These are phyloP conservation scores for Zaprionus kolodkinae DNA, from an alignment of 1,140 invertebrate genomes.

Conservation along the genomic window DNA sequence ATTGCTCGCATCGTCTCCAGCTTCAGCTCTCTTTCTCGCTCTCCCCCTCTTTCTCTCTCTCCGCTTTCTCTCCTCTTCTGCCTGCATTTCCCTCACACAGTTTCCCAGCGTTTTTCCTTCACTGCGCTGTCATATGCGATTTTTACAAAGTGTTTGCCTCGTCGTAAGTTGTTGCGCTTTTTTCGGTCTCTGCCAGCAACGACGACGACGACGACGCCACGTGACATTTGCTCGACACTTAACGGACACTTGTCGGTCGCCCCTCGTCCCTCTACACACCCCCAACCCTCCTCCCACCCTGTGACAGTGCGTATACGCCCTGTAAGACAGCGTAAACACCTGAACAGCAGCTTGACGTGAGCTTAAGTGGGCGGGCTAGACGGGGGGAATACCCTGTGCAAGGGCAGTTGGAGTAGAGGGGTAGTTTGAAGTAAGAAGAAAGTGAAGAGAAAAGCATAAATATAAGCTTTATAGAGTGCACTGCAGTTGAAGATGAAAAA, in stretches of 20 bases:
- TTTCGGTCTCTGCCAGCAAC: slow-evolving; percentile 35
- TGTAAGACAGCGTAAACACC: slow-evolving; percentile 9
- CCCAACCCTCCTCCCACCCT: neutral
- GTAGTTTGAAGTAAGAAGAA: neutral
- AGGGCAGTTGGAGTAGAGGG: neutral
- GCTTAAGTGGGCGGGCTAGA: neutral
- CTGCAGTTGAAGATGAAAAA: neutral
- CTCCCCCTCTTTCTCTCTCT: neutral
- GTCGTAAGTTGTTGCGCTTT: slow-evolving; percentile 60
- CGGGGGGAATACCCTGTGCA: neutral
- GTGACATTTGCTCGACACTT: slow-evolving; percentile 69
- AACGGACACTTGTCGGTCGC: slow-evolving; percentile 65
- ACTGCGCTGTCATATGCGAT: slow-evolving; percentile 68
- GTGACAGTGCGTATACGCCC: neutral
- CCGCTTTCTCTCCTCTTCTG: neutral
- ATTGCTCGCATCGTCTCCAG: slow-evolving; percentile 14
- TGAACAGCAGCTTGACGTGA: neutral
- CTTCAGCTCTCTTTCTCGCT: neutral
- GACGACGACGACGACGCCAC: slow-evolving; percentile 26
- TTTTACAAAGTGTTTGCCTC: slow-evolving; percentile 69
- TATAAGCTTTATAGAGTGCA: neutral
- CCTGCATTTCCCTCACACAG: neutral
- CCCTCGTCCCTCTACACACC: no score
- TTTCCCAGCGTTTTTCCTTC: neutral
- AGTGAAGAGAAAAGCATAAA: neutral